Conservation (phyloP, 1,140 invertebrate species). For the Muscidifurax raptorellus region DNA sequence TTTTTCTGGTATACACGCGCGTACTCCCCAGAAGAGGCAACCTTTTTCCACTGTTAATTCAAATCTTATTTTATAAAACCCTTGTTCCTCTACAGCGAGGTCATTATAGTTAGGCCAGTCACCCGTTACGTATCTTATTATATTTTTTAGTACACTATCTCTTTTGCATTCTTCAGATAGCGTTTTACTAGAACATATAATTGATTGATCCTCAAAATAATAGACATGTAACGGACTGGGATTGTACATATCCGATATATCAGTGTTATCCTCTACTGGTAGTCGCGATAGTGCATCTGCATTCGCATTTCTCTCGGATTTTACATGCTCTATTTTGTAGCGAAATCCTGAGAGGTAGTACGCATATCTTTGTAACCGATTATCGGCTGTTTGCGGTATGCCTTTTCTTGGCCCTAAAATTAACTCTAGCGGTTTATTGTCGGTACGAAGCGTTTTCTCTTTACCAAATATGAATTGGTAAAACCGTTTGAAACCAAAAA, state of each 20-base stretch:
- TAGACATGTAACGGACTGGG: background rate
- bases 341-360: conserved; percentile 10
- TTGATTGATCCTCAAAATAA: background rate
- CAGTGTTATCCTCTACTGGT: background rate
- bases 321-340: conserved; percentile 1
- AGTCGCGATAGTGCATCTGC: conserved; percentile 26
- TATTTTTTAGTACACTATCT: background rate
- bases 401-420: too few species aligned
- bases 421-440: too few species aligned
- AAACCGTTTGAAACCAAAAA: too few species aligned
- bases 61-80: background rate
- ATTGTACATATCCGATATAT: background rate
- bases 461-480: too few species aligned
- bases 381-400: too few species aligned
- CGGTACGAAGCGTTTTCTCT: too few species aligned
- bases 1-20: too few species aligned
- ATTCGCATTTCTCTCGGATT: background rate
- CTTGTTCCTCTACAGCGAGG: background rate
- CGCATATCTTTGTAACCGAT: conserved; percentile 9
- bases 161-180: background rate
- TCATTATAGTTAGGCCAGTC: background rate
- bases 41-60: conserved; percentile 53
- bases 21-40: conserved; percentile 60
- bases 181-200: background rate
- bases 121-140: background rate